These are phyloP conservation scores for Drosophila insularis DNA, from an alignment of 1,140 invertebrate genomes.

Conservation along the genomic window DNA sequence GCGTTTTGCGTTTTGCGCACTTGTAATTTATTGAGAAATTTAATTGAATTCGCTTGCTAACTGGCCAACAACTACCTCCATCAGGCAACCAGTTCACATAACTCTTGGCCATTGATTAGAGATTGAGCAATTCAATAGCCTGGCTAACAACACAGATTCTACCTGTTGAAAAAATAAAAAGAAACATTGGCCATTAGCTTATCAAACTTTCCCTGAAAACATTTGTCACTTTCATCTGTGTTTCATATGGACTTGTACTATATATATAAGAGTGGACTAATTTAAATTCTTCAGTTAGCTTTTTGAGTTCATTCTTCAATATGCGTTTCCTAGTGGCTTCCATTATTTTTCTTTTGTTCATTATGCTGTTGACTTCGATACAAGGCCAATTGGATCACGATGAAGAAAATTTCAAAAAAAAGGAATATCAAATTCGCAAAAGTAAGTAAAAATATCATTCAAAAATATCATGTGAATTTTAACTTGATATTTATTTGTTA, in stretches of 20 bases:
- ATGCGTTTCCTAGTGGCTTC: not conserved
- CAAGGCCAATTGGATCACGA: not conserved
- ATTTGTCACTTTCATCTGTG: not conserved
- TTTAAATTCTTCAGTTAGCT: not conserved
- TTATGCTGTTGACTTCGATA: not conserved
- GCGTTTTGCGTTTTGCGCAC: conserved; percentile 49
- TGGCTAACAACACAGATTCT: conserved; percentile 5
- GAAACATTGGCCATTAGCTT: not conserved
- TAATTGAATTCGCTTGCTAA: conserved; percentile 69
- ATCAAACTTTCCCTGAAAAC: not conserved
- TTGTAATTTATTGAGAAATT: conserved; percentile 76
- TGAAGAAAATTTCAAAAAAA: not conserved
- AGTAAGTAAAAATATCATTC: not conserved
- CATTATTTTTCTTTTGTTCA: not conserved
- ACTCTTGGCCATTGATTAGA: conserved; percentile 53
- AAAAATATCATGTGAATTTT: not conserved
- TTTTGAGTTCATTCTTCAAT: not conserved
- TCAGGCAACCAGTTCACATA: conserved; percentile 51
- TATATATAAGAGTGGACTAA: not conserved
- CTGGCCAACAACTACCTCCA: conserved; percentile 18
- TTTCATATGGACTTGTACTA: not conserved
- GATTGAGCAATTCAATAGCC: conserved; percentile 53
- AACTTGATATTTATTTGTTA: not conserved
- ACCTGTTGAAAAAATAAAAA: not conserved
- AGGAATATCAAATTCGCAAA: not conserved